Percentiles rank a stretch among this genome's conserved stretches.
phyloP scores from a whole-genome alignment of 1,140 invertebrate species.

The Cataglyphis hispanica region DNA sequence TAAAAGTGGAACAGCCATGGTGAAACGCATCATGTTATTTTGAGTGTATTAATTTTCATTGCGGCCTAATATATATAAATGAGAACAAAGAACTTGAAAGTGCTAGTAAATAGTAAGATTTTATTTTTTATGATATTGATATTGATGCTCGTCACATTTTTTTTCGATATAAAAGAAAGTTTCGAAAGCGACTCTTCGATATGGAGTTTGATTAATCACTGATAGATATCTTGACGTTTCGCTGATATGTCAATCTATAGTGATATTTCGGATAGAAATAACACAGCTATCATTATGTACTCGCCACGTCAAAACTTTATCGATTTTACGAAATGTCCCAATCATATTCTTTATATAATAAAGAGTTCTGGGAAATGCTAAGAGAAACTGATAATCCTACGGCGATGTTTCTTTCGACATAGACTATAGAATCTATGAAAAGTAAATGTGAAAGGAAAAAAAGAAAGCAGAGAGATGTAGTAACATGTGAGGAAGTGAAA shows the following conservation, averaged over 20 bases:
- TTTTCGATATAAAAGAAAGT: not conserved
- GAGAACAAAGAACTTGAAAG: slow-evolving; percentile 1
- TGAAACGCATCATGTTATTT: not conserved
- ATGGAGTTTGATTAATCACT: slow-evolving; percentile 5
- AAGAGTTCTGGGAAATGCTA: not conserved
- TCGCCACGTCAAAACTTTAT: not conserved
- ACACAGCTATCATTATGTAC: not conserved
- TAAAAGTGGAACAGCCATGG: not conserved
- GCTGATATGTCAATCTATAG: not conserved
- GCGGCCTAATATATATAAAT: not conserved
- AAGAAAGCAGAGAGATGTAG: slow-evolving; percentile 17
- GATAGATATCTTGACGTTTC: not conserved
- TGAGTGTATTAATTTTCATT: not conserved
- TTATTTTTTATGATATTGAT: not conserved
- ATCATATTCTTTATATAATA: not conserved
- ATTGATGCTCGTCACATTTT: not conserved
- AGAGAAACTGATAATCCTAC: slow-evolving; percentile 8
- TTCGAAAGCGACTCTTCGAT: not conserved
- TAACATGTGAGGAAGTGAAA: slow-evolving; percentile 14
- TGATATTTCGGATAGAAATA: not conserved
- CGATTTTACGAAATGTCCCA: not conserved
- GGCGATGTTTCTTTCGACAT: not conserved
- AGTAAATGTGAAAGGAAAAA: slow-evolving; percentile 26
- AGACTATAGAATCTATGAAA: slow-evolving; percentile 23
- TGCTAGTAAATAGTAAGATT: not conserved